Evolutionary conservation across 2,797 vertebrate species (phyloP).

Genomic region (Peromyscus attwateri): DNA sequence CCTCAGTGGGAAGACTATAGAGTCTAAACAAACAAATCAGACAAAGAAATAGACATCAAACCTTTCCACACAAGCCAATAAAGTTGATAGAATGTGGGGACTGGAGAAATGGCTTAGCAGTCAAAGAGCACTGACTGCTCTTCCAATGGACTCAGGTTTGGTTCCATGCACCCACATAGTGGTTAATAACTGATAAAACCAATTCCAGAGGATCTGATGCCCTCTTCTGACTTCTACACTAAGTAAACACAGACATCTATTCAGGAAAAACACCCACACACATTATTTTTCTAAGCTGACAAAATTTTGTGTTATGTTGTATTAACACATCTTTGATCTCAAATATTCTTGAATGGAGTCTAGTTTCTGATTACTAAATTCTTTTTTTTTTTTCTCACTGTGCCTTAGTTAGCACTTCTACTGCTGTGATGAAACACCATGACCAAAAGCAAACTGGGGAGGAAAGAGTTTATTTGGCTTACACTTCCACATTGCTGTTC

Average conservation of each 20-base stretch:
- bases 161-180: background rate
- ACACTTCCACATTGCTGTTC: background rate
- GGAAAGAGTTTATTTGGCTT: background rate
- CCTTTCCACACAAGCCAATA: background rate
- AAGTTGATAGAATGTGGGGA: background rate
- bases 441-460: background rate
- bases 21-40: background rate
- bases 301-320: background rate
- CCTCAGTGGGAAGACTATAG: background rate
- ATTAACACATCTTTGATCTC: background rate
- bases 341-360: background rate
- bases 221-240: background rate
- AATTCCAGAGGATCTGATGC: background rate
- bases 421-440: background rate
- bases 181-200: background rate
- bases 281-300: background rate
- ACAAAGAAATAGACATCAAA: background rate
- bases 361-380: background rate
- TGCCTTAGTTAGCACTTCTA: background rate
- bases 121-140: background rate
- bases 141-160: background rate
- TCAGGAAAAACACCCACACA: background rate
- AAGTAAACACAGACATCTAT: background rate
- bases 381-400: background rate
- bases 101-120: background rate